Percentiles rank a stretch among this genome's conserved stretches.
Conservation (phyloP, 2,888 invertebrate genomes). For the Luffia ferchaultella region DNA sequence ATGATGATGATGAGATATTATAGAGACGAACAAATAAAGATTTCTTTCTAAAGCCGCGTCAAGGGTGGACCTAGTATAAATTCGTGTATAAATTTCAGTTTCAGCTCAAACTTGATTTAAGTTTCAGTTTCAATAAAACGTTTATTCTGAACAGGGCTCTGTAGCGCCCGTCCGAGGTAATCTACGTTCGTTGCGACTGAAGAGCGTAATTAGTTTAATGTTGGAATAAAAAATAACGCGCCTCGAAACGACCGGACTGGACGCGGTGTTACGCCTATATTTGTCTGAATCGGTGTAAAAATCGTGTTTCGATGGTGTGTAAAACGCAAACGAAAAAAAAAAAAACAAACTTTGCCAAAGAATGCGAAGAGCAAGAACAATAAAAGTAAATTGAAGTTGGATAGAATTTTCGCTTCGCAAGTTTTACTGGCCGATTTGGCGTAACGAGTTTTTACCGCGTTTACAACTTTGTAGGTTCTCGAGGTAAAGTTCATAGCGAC, state of each 20-base stretch:
- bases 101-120: background rate
- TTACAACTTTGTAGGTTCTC: conserved; percentile 51
- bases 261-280: no score
- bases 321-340: conserved; percentile 22
- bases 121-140: background rate
- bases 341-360: conserved; percentile 40
- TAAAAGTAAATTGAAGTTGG: conserved; percentile 64
- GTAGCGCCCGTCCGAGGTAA: background rate
- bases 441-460: conserved; percentile 63
- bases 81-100: background rate
- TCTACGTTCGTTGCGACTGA: background rate
- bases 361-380: conserved; percentile 54
- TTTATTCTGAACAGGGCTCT: background rate
- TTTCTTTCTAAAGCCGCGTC: no score
- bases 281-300: conserved; percentile 41
- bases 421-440: conserved; percentile 61
- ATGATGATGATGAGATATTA: no score
- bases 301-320: conserved; percentile 45
- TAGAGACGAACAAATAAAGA: no score
- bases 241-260: background rate
- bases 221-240: background rate
- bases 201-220: background rate
- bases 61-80: no score
- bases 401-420: conserved; percentile 63
- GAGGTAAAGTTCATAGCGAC: conserved; percentile 28